These are phyloP conservation scores for Leucopsar rothschildi DNA, from an alignment of 2,113 vertebrate species.

Conservation along the genomic window DNA sequence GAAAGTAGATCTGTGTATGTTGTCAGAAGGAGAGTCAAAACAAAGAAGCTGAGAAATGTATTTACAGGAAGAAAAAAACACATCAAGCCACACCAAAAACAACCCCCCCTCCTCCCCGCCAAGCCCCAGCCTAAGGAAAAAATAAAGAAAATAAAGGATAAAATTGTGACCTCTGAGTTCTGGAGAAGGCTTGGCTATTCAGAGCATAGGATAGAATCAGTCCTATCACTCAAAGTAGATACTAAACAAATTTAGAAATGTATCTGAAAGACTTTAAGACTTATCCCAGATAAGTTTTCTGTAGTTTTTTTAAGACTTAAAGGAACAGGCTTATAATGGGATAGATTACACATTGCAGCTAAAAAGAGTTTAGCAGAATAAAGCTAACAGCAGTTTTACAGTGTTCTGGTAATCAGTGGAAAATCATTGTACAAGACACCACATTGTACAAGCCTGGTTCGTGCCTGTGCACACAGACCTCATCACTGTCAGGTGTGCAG, in stretches of 20 bases:
- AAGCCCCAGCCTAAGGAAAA: background rate
- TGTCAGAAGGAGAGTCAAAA: background rate
- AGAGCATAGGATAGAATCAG: background rate
- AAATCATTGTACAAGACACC: background rate
- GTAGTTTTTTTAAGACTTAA: constrained; percentile 13
- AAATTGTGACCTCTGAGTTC: background rate
- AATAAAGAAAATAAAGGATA: background rate
- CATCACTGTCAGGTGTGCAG: background rate
- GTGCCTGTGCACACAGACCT: background rate
- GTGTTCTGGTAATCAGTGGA: background rate
- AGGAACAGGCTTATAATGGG: background rate
- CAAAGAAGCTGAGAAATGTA: background rate
- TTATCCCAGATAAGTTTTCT: background rate
- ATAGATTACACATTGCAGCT: constrained; percentile 32
- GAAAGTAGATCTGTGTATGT: background rate
- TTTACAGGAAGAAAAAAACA: background rate
- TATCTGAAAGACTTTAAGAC: constrained; percentile 32
- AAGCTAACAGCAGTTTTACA: background rate
- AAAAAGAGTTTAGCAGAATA: background rate
- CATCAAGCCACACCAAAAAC: background rate
- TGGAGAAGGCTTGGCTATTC: background rate
- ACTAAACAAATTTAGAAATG: constrained; percentile 23
- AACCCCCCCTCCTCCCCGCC: fast-evolving
- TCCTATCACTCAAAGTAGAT: background rate
- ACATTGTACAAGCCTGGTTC: background rate